A percentile compares a stretch with the other conserved stretches of the same genome.
These are phyloP conservation scores for Meles meles DNA, from an alignment of 2,113 vertebrate genomes.

Conservation along the genomic window DNA sequence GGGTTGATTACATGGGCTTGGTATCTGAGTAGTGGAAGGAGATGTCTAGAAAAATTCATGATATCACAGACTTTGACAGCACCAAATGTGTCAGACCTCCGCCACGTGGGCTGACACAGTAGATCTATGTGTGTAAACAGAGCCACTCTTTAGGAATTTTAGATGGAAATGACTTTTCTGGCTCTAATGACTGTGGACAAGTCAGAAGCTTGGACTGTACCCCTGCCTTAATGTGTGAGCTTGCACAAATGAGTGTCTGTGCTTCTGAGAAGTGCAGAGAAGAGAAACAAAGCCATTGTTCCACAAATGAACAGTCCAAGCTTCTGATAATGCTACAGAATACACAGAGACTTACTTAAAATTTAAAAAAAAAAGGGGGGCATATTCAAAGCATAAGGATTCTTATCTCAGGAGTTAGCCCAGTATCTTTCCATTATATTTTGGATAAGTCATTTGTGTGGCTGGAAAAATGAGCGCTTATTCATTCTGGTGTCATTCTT, in stretches of 20 bases:
- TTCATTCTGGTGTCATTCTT: background rate
- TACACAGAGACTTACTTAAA: background rate
- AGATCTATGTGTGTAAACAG: background rate
- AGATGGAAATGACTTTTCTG: background rate
- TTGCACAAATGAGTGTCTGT: background rate
- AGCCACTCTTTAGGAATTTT: background rate
- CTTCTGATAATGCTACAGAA: background rate
- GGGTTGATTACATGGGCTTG: background rate
- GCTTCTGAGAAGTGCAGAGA: background rate
- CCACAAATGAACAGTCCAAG: background rate
- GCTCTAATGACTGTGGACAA: background rate
- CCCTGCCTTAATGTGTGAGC: background rate
- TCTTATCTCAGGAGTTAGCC: background rate
- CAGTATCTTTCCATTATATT: background rate
- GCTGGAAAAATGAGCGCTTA: background rate
- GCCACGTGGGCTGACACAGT: background rate
- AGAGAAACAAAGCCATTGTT: background rate
- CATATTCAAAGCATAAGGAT: background rate
- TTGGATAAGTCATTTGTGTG: background rate
- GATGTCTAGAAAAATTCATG: background rate
- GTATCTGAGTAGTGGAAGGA: background rate
- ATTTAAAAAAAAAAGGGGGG: background rate
- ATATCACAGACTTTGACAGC: background rate
- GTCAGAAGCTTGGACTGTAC: background rate
- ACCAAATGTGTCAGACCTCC: background rate